Percentiles rank a stretch among this genome's conserved stretches.
Conservation (phyloP, 2,113 vertebrate genomes). For the Pituophis catenifer region DNA sequence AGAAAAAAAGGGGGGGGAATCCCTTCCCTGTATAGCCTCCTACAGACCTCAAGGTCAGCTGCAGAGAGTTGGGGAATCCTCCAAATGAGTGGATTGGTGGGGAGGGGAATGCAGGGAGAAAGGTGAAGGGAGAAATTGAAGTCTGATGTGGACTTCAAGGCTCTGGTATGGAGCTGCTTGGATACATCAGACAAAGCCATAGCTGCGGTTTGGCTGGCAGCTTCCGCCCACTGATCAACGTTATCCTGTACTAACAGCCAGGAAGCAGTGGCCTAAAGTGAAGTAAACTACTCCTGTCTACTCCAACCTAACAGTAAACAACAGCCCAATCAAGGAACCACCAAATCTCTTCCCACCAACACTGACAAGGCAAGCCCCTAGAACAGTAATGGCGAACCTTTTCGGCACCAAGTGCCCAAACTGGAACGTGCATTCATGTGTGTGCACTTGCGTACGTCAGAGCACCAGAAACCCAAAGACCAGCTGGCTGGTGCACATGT, state of each 20-base stretch:
- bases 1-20: not conserved
- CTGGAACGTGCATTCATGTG: too few species aligned
- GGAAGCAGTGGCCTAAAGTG: not conserved
- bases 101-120: not conserved
- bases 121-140: not conserved
- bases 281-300: not conserved
- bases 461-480: too few species aligned
- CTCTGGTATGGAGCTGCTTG: not conserved
- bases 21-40: rapidly evolving
- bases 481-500: too few species aligned
- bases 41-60: not conserved
- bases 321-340: not conserved
- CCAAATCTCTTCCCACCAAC: not conserved
- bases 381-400: not conserved
- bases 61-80: not conserved
- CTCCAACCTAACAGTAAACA: not conserved
- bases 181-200: not conserved
- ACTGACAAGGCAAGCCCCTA: not conserved
- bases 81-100: not conserved
- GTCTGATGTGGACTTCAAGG: not conserved
- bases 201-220: not conserved
- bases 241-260: not conserved
- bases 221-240: not conserved
- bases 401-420: too few species aligned
- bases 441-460: too few species aligned